These are phyloP conservation scores for Cheumatopsyche charites DNA, from an alignment of 1,140 invertebrate genomes.

Conservation along the genomic window DNA sequence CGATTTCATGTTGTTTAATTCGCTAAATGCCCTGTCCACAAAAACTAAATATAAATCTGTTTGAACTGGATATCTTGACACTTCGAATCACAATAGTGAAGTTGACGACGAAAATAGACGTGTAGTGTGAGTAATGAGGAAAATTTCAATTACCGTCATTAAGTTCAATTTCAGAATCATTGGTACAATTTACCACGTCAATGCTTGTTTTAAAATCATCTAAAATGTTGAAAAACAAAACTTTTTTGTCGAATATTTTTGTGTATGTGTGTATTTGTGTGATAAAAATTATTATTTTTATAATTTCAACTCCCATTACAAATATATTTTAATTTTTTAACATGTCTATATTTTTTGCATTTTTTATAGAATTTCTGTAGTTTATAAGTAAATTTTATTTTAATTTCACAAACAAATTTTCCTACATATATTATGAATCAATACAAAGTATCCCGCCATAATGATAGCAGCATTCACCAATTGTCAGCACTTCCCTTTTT, in stretches of 20 bases:
- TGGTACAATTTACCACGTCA: slow-evolving; percentile 20
- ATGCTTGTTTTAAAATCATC: background rate
- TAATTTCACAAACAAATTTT: too few relatives aligned
- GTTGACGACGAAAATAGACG: slow-evolving; percentile 31
- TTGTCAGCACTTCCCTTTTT: slow-evolving; percentile 52
- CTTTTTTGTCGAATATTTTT: background rate
- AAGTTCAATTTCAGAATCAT: slow-evolving; percentile 27
- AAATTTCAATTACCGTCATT: slow-evolving; percentile 40
- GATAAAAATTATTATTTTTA: too few relatives aligned
- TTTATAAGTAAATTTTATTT: too few relatives aligned
- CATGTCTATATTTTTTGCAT: too few relatives aligned
- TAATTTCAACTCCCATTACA: background rate
- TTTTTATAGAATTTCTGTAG: too few relatives aligned
- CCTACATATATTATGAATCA: background rate
- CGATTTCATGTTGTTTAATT: too few relatives aligned
- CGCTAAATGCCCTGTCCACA: too few relatives aligned
- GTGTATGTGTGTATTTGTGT: too few relatives aligned
- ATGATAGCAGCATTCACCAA: slow-evolving; percentile 46
- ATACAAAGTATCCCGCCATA: slow-evolving; percentile 31
- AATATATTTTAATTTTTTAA: too few relatives aligned
- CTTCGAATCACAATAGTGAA: background rate
- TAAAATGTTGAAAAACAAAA: background rate
- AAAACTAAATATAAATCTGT: too few relatives aligned
- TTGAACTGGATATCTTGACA: background rate
- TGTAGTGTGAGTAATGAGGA: slow-evolving; percentile 28